phyloP scores from a whole-genome alignment of 2,797 vertebrate species.

The Agapornis canus region DNA sequence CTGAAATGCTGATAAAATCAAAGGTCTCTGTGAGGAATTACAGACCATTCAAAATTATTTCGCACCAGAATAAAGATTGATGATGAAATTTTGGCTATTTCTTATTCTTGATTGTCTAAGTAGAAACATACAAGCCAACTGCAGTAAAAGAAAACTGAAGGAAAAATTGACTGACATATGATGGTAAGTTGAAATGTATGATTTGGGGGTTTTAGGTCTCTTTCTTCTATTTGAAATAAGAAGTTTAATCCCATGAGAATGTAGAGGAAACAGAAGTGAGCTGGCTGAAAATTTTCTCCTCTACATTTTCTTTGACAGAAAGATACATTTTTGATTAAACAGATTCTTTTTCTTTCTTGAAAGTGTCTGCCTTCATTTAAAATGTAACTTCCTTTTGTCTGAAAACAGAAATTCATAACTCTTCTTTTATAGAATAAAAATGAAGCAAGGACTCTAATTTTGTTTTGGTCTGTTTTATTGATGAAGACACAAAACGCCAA shows the following conservation, averaged over 20 bases:
- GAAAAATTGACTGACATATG: constrained; percentile 44
- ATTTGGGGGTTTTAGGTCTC: constrained; percentile 23
- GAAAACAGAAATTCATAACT: background rate
- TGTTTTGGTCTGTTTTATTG: background rate
- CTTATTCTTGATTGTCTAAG: constrained; percentile 12
- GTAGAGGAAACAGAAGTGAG: background rate
- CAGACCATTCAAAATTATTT: background rate
- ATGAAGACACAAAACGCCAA: background rate
- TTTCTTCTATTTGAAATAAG: constrained; percentile 37
- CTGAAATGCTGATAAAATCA: background rate
- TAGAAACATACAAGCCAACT: background rate
- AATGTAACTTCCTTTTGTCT: constrained; percentile 5
- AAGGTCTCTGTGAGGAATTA: background rate
- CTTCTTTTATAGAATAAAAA: background rate
- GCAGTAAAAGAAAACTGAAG: background rate
- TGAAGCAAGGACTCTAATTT: background rate
- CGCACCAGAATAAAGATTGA: background rate
- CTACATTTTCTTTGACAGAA: constrained; percentile 27
- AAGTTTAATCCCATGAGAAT: constrained; percentile 29
- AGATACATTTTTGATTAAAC: constrained; percentile 28
- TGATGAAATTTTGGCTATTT: constrained; percentile 14
- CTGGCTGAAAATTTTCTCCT: constrained; percentile 5
- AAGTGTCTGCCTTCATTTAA: background rate
- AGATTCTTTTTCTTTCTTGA: background rate
- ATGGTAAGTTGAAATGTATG: constrained; percentile 31